These are phyloP conservation scores for Steromphala cineraria DNA, from an alignment of 2,888 invertebrate species.

Conservation along the genomic window DNA sequence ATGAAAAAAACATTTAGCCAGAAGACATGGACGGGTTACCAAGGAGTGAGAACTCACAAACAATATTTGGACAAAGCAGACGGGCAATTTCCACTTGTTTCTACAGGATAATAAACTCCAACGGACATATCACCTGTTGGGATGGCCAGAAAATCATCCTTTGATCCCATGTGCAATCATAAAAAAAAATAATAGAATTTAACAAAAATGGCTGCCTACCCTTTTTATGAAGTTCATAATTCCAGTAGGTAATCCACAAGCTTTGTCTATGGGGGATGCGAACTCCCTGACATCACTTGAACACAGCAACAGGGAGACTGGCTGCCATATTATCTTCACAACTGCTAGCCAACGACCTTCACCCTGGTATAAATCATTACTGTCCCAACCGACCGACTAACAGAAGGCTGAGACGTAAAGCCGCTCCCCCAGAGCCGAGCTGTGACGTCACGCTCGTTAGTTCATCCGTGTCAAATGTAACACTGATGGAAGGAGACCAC, in stretches of 20 bases:
- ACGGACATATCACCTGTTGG: no score
- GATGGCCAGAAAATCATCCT: background rate
- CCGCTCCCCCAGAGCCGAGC: background rate
- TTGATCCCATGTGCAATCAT: background rate
- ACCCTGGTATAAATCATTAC: background rate
- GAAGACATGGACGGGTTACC: background rate
- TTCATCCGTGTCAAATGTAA: background rate
- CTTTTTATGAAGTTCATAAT: background rate
- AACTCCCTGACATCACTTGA: background rate
- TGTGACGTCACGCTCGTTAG: background rate
- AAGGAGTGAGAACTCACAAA: background rate
- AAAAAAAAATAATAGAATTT: background rate
- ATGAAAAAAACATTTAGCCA: background rate
- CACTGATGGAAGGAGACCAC: background rate
- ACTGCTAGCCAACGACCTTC: conserved; percentile 1
- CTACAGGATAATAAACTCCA: background rate
- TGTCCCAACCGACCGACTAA: background rate
- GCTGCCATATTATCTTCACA: background rate
- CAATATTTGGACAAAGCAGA: background rate
- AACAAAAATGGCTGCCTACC: background rate
- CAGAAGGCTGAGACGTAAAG: background rate
- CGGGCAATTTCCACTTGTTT: background rate
- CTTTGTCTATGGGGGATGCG: background rate
- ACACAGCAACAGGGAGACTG: background rate
- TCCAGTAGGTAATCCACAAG: background rate